Conservation (phyloP, 2,113 vertebrate species). For the Alligator mississippiensis region DNA sequence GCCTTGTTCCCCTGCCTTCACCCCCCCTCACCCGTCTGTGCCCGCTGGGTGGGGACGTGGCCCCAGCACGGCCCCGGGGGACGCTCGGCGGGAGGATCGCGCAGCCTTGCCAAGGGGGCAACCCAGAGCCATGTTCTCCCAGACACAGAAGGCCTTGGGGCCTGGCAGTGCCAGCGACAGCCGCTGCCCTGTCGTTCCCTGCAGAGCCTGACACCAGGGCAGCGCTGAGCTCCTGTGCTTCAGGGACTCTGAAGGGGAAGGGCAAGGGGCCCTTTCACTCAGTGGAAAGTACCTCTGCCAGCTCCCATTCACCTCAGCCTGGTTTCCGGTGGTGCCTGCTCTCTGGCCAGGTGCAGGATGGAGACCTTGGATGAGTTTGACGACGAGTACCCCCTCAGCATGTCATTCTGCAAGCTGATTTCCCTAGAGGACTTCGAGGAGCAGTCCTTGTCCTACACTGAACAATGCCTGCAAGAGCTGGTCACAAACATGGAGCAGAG, state of each 20-base stretch:
- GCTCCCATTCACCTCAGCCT: rapidly evolving
- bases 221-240: not conserved
- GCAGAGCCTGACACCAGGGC: not conserved
- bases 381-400: constrained; percentile 33
- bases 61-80: not conserved
- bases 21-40: rapidly evolving
- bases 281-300: not conserved
- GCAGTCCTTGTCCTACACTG: constrained; percentile 53
- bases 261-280: not conserved
- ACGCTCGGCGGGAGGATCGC: not conserved
- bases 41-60: no score
- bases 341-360: not conserved
- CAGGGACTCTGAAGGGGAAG: not conserved
- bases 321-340: no score
- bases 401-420: constrained; percentile 70
- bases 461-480: constrained; percentile 59
- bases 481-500: constrained; percentile 51
- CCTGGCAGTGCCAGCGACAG: not conserved
- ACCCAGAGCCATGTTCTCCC: not conserved
- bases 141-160: not conserved
- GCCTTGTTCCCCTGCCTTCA: rapidly evolving
- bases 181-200: rapidly evolving
- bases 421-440: constrained; percentile 70
- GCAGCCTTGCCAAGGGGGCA: not conserved
- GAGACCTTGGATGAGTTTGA: constrained; percentile 72